phyloP scores from a whole-genome alignment of 2,113 vertebrate genomes.

The Rattus rattus region DNA sequence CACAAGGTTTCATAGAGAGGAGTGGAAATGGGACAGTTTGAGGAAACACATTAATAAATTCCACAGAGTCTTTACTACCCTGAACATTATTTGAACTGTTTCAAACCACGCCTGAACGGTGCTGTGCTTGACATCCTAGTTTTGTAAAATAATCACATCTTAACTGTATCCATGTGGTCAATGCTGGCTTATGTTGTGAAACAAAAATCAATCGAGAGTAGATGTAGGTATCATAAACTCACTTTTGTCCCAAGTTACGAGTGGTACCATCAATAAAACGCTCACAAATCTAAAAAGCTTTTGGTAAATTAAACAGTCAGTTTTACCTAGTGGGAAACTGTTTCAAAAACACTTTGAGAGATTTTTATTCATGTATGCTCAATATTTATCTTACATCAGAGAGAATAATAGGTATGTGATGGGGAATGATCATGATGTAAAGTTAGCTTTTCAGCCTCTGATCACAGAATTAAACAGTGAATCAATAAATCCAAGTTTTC shows the following conservation, averaged over 20 bases:
- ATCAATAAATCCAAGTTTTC: background rate
- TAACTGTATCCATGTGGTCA: background rate
- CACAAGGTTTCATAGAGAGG: background rate
- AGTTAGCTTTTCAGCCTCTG: too few species aligned
- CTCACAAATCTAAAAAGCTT: too few species aligned
- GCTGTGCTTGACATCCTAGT: background rate
- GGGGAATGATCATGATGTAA: background rate
- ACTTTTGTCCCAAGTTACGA: background rate
- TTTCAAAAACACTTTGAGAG: background rate
- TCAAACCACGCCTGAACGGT: background rate
- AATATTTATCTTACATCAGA: background rate
- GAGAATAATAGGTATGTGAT: background rate
- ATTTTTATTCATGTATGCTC: background rate
- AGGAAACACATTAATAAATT: slow-evolving; percentile 7
- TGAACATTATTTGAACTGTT: background rate
- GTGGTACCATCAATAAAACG: background rate
- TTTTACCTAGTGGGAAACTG: background rate
- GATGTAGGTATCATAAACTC: background rate
- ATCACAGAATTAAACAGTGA: background rate
- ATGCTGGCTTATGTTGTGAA: background rate
- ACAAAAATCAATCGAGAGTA: background rate
- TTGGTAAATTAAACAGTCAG: background rate
- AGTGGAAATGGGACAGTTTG: background rate
- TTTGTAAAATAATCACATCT: background rate
- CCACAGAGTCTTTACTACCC: background rate